Percentiles rank a stretch among this genome's conserved stretches.
Conservation (phyloP, 2,797 vertebrate genomes). For the Sparidentex hasta region DNA sequence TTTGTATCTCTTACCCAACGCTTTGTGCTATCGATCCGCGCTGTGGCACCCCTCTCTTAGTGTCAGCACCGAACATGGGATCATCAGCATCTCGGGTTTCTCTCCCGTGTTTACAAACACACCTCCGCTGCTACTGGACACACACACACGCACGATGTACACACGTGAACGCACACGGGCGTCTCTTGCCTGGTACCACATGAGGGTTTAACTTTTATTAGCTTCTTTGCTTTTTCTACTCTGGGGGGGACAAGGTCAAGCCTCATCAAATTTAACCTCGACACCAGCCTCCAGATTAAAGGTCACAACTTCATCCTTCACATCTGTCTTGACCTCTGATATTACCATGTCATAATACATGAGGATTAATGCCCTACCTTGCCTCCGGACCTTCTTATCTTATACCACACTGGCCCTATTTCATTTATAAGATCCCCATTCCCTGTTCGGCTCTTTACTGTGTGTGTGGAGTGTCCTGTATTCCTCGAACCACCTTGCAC, state of each 20-base stretch:
- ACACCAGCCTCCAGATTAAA: constrained; percentile 65
- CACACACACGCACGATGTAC: background rate
- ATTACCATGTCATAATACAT: constrained; percentile 77
- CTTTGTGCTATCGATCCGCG: constrained; percentile 75
- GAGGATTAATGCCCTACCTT: constrained; percentile 73
- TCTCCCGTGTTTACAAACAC: constrained; percentile 81
- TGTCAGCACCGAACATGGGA: constrained; percentile 73
- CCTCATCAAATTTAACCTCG: constrained; percentile 76
- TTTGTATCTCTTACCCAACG: constrained; percentile 63
- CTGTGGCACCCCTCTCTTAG: constrained; percentile 72
- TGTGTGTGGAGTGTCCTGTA: constrained; percentile 66
- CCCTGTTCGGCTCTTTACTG: constrained; percentile 52
- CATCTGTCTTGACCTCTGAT: constrained; percentile 74
- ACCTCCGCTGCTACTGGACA: constrained; percentile 45
- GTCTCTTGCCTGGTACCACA: constrained; percentile 32
- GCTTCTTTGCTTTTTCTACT: constrained; percentile 60
- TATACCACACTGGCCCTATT: constrained; percentile 58
- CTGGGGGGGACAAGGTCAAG: constrained; percentile 65
- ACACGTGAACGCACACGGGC: constrained; percentile 14
- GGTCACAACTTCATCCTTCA: constrained; percentile 73
- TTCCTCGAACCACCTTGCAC: constrained; percentile 74
- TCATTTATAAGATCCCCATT: constrained; percentile 70
- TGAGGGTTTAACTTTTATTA: constrained; percentile 72
- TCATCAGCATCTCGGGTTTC: constrained; percentile 77
- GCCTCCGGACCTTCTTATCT: constrained; percentile 73